Base-by-base conservation (phyloP, 1,140 invertebrate species). In the Drosophila willistoni region DNA sequence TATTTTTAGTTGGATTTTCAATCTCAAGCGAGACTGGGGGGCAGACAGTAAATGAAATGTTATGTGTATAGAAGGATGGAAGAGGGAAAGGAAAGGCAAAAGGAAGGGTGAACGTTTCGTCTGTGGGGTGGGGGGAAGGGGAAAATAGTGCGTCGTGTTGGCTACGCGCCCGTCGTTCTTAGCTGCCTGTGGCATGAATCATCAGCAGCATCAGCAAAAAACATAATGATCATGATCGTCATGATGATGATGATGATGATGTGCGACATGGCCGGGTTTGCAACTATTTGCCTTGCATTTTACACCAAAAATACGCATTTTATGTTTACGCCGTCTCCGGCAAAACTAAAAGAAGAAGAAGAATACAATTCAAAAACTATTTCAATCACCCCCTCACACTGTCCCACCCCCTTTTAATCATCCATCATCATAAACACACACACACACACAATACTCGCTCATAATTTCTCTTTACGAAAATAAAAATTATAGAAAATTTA, bases 1-100 rank as follows among this genome's bases (percentile, higher is more conserved):
- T 86, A 86, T 86, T 86, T 86, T 87, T 86, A 86, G 83, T 86
- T 79, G 72, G 59, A 62, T 77, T 79, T 79, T 87, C 83, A 86
- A 86, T 87, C 84, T 87, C 77, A 71, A 78, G 10, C 72, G 70
- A 72, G 69, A 76, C 82, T 84, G 73, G 73, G 68, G 72, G 81
- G 68, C 73, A 77, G 70, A 68, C 68, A 61, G 61, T 65, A 44
- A 64, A 17, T 66, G 76, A 69, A 65, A 68, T 81, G 71, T 78
- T 64, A 57, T 47, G 44, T 19, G 7, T 7, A 10, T 47, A 7
- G 17, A 51, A 2, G 7, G 42, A 17, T 47, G 17, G 44, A 51
- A 2, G 44, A 17, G n/a, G n/a, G n/a, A n/a, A n/a, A 14, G n/a
- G n/a, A 0, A 14, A 14, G 4, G 42, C 0, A 3, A 13, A 42